Conservation (phyloP, 2,888 invertebrate genomes). For the Acleris literana region DNA sequence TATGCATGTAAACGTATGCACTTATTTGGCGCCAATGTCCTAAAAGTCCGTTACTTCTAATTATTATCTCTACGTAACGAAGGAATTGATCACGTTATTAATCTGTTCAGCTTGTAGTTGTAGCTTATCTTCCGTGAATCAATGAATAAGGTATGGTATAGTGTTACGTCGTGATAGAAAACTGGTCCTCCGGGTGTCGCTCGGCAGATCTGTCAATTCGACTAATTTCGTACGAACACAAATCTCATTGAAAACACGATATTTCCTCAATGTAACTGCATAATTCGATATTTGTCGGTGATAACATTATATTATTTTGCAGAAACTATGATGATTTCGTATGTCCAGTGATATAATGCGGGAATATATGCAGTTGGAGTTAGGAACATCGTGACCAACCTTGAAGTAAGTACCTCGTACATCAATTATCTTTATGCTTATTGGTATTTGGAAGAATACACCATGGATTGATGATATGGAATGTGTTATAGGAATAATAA, state of each 20-base stretch:
- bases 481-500: neutral
- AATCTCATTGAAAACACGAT: slow-evolving; percentile 42
- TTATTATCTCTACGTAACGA: slow-evolving; percentile 43
- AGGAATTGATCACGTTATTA: slow-evolving; percentile 13
- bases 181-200: slow-evolving; percentile 79
- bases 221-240: slow-evolving; percentile 61
- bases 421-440: slow-evolving; percentile 37
- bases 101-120: slow-evolving; percentile 10
- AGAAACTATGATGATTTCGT: slow-evolving; percentile 46
- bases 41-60: slow-evolving; percentile 73
- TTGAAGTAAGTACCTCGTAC: slow-evolving; percentile 73
- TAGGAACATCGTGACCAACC: slow-evolving; percentile 81
- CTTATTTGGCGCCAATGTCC: slow-evolving; percentile 81
- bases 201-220: slow-evolving; percentile 80
- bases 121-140: slow-evolving; percentile 33
- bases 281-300: slow-evolving; percentile 16
- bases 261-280: slow-evolving; percentile 29
- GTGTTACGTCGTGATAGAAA: slow-evolving; percentile 63
- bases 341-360: slow-evolving; percentile 66
- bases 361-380: slow-evolving; percentile 64
- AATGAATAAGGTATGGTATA: slow-evolving; percentile 40
- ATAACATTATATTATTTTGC: slow-evolving; percentile 55
- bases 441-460: slow-evolving; percentile 39
- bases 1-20: slow-evolving; percentile 77
- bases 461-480: slow-evolving; percentile 28